Percentiles rank a stretch among this genome's conserved stretches.
phyloP scores from a whole-genome alignment of 2,888 invertebrate genomes.

The Ophion ventricosus region DNA sequence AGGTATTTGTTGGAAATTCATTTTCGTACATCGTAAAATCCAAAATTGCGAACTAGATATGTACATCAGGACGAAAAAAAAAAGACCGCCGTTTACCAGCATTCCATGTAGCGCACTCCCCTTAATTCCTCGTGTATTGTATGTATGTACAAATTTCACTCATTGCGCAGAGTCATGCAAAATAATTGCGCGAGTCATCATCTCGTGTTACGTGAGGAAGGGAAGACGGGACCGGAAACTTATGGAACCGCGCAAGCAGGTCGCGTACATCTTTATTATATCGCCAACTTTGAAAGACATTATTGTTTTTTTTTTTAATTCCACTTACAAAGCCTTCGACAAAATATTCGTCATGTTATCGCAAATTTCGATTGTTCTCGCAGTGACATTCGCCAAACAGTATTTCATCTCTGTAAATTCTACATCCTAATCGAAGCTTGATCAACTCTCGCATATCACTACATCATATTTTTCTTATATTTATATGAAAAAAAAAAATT shows the following conservation, averaged over 20 bases:
- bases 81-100: neutral
- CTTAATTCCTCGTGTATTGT: constrained; percentile 10
- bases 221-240: neutral
- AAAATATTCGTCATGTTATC: neutral
- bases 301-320: neutral
- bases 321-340: neutral
- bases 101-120: constrained; percentile 6
- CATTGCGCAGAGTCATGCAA: neutral
- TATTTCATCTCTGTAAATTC: neutral
- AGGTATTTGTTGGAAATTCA: neutral
- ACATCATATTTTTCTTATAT: neutral
- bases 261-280: neutral
- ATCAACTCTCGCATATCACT: neutral
- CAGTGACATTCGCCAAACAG: neutral
- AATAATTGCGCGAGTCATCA: neutral
- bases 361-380: neutral
- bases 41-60: neutral
- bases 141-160: neutral
- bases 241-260: neutral
- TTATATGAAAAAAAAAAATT: neutral
- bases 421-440: neutral
- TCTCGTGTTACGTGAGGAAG: neutral
- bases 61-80: neutral
- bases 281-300: neutral
- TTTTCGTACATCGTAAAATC: neutral